phyloP scores from a whole-genome alignment of 2,113 vertebrate genomes.

The Antigone vipio region DNA sequence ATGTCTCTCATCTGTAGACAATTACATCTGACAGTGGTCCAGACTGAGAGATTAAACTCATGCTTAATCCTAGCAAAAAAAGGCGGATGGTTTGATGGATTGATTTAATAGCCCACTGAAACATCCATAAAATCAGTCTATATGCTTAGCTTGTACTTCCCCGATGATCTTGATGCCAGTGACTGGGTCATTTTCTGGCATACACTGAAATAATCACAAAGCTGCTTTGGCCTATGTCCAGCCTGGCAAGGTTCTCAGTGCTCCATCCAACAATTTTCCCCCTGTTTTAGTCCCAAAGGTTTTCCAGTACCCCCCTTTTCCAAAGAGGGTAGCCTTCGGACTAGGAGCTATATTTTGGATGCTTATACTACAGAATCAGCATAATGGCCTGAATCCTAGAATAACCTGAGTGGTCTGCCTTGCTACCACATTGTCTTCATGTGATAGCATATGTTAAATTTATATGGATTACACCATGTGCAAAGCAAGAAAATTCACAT shows the following conservation, averaged over 20 bases:
- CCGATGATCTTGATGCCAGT: background rate
- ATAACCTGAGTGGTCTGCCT: background rate
- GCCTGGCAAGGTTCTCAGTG: background rate
- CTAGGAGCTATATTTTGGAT: background rate
- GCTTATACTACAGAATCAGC: background rate
- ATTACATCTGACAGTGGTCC: background rate
- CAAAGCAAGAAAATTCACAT: background rate
- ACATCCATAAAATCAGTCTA: background rate
- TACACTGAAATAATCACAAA: background rate
- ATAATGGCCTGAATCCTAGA: background rate
- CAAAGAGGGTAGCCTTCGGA: background rate
- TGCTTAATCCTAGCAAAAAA: background rate
- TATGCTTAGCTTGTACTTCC: background rate
- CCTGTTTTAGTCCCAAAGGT: background rate
- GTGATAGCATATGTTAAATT: background rate
- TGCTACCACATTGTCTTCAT: background rate
- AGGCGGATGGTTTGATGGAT: background rate
- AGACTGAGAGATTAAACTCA: background rate
- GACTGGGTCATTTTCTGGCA: background rate
- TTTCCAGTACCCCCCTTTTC: background rate
- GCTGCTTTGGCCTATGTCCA: background rate
- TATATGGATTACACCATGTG: background rate
- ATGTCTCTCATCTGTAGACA: background rate
- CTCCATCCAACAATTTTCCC: background rate
- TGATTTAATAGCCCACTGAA: background rate